Conservation (phyloP, 2,888 invertebrate genomes). For the Lasius fuliginosus region DNA sequence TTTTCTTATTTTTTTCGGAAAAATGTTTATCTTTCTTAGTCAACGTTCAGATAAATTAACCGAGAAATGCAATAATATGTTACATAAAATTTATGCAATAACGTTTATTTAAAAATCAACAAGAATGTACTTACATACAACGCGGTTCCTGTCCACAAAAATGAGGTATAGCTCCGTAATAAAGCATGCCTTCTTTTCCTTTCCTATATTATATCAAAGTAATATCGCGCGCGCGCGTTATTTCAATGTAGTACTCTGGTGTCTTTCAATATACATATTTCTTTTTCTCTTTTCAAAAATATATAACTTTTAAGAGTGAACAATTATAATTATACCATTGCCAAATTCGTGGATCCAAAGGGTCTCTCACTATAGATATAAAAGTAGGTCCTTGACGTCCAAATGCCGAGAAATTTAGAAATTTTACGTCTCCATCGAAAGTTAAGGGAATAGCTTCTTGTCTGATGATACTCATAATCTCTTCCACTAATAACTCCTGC, state of each 20-base stretch:
- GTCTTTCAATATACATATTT: not conserved
- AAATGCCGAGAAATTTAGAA: slow-evolving; percentile 88
- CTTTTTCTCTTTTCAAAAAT: not conserved
- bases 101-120: not conserved
- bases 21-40: slow-evolving; percentile 11
- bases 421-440: slow-evolving; percentile 89
- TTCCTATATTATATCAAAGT: slow-evolving; percentile 70
- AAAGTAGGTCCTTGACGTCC: slow-evolving; percentile 88
- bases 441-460: slow-evolving; percentile 88
- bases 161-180: slow-evolving; percentile 88
- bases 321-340: slow-evolving; percentile 86
- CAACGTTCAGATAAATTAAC: not conserved
- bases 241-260: not conserved
- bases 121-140: slow-evolving; percentile 87
- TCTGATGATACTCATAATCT: slow-evolving; percentile 87
- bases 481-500: slow-evolving; percentile 87
- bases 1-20: not conserved
- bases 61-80: not conserved
- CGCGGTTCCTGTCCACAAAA: slow-evolving; percentile 89
- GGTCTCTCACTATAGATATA: slow-evolving; percentile 89
- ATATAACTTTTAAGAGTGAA: not conserved
- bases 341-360: slow-evolving; percentile 87
- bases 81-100: not conserved
- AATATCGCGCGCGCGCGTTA: not conserved
- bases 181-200: slow-evolving; percentile 83